Evolutionary conservation across 1,140 invertebrate species (phyloP).

Genomic region (Rhyacophila brunnea): DNA sequence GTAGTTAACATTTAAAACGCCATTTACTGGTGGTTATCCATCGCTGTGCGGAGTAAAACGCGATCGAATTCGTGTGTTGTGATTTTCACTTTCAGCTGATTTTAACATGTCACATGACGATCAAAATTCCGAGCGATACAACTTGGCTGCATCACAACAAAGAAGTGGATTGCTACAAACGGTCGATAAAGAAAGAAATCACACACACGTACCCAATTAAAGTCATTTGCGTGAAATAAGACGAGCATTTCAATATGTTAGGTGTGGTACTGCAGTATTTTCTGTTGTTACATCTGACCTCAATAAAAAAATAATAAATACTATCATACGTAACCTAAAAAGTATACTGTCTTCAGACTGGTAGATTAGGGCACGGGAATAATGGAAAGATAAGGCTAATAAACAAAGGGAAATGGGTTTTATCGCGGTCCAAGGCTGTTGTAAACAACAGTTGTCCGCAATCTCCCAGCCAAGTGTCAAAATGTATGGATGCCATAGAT

Average conservation of each 20-base stretch:
- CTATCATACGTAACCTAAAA: constrained; percentile 11
- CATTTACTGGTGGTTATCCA: too few relatives aligned
- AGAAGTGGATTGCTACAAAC: too few relatives aligned
- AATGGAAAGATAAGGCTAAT: background rate
- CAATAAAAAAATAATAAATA: constrained; percentile 18
- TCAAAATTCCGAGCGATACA: too few relatives aligned
- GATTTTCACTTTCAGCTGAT: constrained; percentile 18
- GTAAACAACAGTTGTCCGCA: constrained; percentile 19
- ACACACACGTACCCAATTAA: too few relatives aligned
- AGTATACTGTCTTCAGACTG: background rate
- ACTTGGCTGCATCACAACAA: too few relatives aligned
- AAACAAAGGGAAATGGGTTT: constrained; percentile 2
- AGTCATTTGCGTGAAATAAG: too few relatives aligned
- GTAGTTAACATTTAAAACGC: too few relatives aligned
- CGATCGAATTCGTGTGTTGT: too few relatives aligned
- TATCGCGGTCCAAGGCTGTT: constrained; percentile 9
- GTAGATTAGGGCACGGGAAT: background rate
- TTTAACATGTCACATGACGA: constrained; percentile 2
- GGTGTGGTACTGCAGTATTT: constrained; percentile 15
- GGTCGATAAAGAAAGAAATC: too few relatives aligned
- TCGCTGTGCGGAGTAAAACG: too few relatives aligned
- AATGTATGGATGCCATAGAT: constrained; percentile 17
- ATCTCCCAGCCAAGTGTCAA: constrained; percentile 18
- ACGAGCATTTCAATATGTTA: constrained; percentile 6
- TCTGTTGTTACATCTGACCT: constrained; percentile 20